Evolutionary conservation across 2,888 invertebrate genomes (phyloP).

Genomic region (Drosophila ezoana): DNA sequence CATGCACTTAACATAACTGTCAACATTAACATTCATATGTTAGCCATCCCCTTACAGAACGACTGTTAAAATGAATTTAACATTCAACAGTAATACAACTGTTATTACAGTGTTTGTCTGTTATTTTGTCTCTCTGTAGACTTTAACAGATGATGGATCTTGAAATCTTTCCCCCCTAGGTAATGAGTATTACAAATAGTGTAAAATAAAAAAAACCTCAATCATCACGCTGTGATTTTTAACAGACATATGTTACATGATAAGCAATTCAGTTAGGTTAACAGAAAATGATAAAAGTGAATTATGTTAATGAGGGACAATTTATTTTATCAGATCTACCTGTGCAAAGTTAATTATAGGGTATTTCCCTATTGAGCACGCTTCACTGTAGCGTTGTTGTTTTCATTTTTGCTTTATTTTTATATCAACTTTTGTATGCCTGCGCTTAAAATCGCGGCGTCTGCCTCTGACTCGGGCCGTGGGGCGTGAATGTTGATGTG

Average conservation of each 20-base stretch:
- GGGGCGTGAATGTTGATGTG: slow-evolving; percentile 21
- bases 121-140: too few species aligned
- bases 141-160: too few species aligned
- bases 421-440: slow-evolving; percentile 68
- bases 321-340: background rate
- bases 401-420: slow-evolving; percentile 58
- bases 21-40: too few species aligned
- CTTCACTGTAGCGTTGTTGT: slow-evolving; percentile 28
- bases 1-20: background rate
- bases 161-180: too few species aligned
- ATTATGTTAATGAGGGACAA: background rate
- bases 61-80: too few species aligned
- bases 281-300: background rate
- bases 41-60: too few species aligned
- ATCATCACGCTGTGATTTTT: background rate
- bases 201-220: too few species aligned
- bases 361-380: slow-evolving; percentile 33
- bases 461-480: slow-evolving; percentile 52
- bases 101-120: too few species aligned
- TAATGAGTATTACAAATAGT: too few species aligned
- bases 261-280: background rate
- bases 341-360: background rate
- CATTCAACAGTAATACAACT: too few species aligned
- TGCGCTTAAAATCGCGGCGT: slow-evolving; percentile 73
- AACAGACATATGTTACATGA: background rate